Percentiles rank a stretch among this genome's conserved stretches.
phyloP scores from a whole-genome alignment of 2,113 vertebrate genomes.

The Taxidea taxus region DNA sequence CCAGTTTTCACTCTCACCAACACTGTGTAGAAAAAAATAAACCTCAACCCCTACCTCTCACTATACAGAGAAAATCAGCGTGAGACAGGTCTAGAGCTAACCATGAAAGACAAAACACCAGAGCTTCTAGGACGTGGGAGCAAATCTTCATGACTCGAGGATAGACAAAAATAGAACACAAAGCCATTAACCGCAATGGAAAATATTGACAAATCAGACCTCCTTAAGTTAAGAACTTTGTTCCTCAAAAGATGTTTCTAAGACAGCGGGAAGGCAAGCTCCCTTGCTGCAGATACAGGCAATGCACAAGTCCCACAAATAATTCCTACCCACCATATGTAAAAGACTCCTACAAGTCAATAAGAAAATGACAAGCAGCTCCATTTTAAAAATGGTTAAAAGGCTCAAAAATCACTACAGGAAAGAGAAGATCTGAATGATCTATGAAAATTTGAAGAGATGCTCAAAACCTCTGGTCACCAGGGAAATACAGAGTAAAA shows the following conservation, averaged over 20 bases:
- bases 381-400: constrained; percentile 26
- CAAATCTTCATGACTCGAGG: not conserved
- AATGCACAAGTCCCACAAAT: not conserved
- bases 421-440: not conserved
- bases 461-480: not conserved
- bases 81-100: not conserved
- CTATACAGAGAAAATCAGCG: not conserved
- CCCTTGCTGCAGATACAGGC: not conserved
- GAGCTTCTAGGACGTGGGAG: not conserved
- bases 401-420: constrained; percentile 6
- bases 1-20: not conserved
- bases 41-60: not conserved
- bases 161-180: not conserved
- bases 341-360: not conserved
- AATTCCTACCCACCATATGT: not conserved
- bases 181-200: not conserved
- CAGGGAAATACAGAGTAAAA: not conserved
- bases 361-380: constrained; percentile 18
- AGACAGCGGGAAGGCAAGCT: not conserved
- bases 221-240: constrained; percentile 25
- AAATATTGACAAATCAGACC: not conserved
- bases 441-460: not conserved
- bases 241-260: not conserved
- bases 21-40: not conserved
- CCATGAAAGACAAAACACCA: not conserved